phyloP scores from a whole-genome alignment of 2,113 vertebrate species.

The Apaloderma vittatum region DNA sequence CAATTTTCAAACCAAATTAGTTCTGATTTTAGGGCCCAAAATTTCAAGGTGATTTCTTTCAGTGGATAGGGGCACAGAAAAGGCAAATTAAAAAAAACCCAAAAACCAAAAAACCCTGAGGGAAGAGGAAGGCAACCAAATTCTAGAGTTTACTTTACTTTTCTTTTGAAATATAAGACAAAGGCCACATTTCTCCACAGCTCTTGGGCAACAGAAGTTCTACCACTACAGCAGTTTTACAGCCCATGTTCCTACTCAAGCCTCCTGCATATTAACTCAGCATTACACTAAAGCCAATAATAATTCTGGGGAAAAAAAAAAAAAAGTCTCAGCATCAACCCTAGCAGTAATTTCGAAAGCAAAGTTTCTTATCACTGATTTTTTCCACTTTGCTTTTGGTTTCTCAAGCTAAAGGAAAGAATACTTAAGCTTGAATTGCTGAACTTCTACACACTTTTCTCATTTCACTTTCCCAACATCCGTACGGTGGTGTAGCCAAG shows the following conservation, averaged over 20 bases:
- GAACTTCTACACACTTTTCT: neutral
- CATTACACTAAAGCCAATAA: neutral
- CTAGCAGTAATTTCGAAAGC: neutral
- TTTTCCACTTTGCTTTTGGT: neutral
- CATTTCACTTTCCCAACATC: constrained; percentile 11
- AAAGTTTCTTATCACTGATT: neutral
- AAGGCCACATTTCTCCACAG: constrained; percentile 3
- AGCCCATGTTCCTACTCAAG: constrained; percentile 32
- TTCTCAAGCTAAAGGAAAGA: neutral
- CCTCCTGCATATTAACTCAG: neutral
- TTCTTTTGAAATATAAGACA: neutral
- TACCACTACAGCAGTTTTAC: neutral
- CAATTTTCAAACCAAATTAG: constrained; percentile 66
- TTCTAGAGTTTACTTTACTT: neutral
- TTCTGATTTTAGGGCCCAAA: constrained; percentile 49
- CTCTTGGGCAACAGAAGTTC: neutral
- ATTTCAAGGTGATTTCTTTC: constrained; percentile 48
- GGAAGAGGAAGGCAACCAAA: neutral
- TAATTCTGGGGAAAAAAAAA: neutral
- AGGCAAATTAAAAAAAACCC: constrained; percentile 19
- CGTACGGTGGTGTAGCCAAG: neutral
- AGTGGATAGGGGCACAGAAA: neutral
- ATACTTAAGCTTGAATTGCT: neutral
- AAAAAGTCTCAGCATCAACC: neutral
- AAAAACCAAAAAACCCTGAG: neutral